Evolutionary conservation across 2,797 vertebrate genomes (phyloP).

Genomic region (Sylvilagus floridanus): DNA sequence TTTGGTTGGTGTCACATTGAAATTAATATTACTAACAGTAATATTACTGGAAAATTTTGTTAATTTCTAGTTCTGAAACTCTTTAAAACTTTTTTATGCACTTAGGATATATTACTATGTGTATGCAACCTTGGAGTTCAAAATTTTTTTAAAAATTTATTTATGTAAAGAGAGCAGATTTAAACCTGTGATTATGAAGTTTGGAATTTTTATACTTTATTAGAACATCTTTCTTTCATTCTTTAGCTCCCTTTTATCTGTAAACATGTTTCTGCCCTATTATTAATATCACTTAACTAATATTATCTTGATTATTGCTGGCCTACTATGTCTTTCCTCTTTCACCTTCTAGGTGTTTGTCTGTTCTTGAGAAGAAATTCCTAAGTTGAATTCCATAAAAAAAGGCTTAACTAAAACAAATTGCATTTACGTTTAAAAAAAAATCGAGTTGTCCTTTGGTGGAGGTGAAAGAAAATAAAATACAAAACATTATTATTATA

Average conservation of each 20-base stretch:
- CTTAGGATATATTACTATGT: background rate
- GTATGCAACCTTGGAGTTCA: background rate
- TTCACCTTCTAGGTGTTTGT: too few species aligned
- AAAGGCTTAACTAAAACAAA: background rate
- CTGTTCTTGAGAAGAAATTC: too few species aligned
- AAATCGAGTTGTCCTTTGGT: background rate
- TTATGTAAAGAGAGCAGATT: too few species aligned
- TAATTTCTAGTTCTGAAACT: background rate
- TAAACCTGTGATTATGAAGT: background rate
- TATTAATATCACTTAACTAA: background rate
- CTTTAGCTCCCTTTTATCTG: background rate
- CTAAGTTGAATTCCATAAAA: too few species aligned
- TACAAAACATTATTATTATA: background rate
- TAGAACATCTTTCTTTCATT: background rate
- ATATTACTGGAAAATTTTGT: background rate
- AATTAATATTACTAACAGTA: background rate
- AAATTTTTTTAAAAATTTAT: too few species aligned
- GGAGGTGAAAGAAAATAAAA: background rate
- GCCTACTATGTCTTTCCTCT: background rate
- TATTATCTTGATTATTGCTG: background rate
- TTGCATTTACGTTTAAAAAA: background rate
- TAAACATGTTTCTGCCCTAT: background rate
- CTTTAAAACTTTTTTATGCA: background rate
- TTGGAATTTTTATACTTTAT: background rate
- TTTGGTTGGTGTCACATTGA: background rate